phyloP scores from a whole-genome alignment of 64 coral and sea anemone species.

The Catalaphyllia jardinei region DNA sequence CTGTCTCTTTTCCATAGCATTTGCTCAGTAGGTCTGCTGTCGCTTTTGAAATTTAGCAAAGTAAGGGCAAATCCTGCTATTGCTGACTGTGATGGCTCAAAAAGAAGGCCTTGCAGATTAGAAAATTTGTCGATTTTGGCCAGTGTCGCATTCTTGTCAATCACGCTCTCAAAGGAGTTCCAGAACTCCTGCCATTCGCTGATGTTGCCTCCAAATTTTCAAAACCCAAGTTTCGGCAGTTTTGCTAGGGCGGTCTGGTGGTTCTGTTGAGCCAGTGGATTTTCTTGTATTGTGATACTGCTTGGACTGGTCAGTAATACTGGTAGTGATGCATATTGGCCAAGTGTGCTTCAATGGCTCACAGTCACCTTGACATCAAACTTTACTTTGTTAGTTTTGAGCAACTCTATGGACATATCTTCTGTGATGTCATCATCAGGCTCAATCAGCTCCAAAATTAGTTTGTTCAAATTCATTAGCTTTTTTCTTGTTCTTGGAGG shows the following conservation, averaged over 20 bases:
- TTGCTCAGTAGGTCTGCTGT: neutral
- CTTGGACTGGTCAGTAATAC: neutral
- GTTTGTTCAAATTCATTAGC: neutral
- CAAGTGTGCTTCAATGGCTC: neutral
- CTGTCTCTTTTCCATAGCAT: neutral
- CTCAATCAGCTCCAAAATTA: neutral
- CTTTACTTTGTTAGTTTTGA: neutral
- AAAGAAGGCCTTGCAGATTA: neutral
- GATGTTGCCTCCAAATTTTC: conserved; percentile 21
- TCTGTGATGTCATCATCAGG: neutral
- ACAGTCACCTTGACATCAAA: neutral
- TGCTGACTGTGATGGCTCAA: neutral
- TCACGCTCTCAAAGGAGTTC: conserved; percentile 35
- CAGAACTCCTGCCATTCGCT: conserved; percentile 29
- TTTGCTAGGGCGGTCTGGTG: neutral
- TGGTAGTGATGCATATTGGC: neutral
- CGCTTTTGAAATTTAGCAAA: neutral
- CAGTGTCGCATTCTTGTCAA: neutral
- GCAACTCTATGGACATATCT: neutral
- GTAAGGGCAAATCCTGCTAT: conserved; percentile 4
- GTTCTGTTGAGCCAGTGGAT: neutral
- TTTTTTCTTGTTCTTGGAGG: neutral
- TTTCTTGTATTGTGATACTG: too few species aligned
- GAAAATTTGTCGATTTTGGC: conserved; percentile 13
- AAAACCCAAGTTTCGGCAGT: conserved; percentile 4